Base-by-base conservation (phyloP, 2,797 vertebrate genomes). In the Gymnoscopelus microlampas region DNA sequence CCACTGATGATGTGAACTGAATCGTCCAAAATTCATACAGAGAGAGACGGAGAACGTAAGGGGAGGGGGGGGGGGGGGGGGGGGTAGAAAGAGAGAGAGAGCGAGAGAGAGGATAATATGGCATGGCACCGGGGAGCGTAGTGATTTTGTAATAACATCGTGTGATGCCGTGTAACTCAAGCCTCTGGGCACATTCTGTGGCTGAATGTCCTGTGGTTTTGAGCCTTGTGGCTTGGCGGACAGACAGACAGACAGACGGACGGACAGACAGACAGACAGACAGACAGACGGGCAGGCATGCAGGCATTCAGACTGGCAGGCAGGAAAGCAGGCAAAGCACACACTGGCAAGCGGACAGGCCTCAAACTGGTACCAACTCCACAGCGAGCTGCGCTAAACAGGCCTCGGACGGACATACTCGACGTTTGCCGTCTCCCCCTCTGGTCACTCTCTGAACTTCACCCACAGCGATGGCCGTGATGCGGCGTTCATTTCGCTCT, bases 111-210 rank as follows among this genome's bases (percentile, higher is more conserved):
- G 39, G 3, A 51, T 15, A 15, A 66, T 74, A 79, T 67, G 78
- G 63, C 60, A 39, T 63, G 71, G 69, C 71, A 71, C 83, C 84
- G 86, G 57, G 60, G 55, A 82, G 77, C 79, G 57, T 74, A 78
- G 73, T 81, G 12, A 83, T 84, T 74, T 80, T 78, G 78, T 84
- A 83, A 82, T 71, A 83, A 84, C 79, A 85, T 80, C 76, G 76
- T 80, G 58, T 78, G 87, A 84, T 73, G 63, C 71, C 55, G 35
- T 84, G 83, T 81, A 87, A 89, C 82, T 59, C 59, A 77, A 92
- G 71, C 73, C 72, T 73, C 64, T 65, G 72, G 81, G 76, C 85
- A 80, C 70, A 82, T 88, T 83, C 83, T 81, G 76, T 63, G 78
- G 76, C 78, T 81, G 78, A 63, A 83, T 71, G 73, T 81, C 70